Percentiles rank a stretch among this genome's conserved stretches.
phyloP scores from a whole-genome alignment of 2,888 invertebrate genomes.

The Caradrina kadenii region DNA sequence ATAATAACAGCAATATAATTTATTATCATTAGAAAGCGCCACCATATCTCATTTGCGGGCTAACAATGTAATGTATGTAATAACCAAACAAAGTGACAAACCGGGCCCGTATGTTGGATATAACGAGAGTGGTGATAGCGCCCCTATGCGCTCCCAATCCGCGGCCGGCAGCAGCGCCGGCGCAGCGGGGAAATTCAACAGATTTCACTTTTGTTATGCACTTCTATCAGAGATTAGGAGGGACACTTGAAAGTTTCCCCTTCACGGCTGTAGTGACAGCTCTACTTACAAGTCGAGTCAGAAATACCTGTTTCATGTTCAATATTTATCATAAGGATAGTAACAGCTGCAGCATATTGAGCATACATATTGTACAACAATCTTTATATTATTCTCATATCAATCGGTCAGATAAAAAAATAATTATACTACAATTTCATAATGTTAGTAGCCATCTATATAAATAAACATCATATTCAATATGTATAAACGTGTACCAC shows the following conservation, averaged over 20 bases:
- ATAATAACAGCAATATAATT: conserved; percentile 54
- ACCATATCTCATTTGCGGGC: conserved; percentile 62
- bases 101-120: conserved; percentile 77
- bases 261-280: conserved; percentile 36
- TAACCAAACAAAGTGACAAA: conserved; percentile 67
- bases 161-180: conserved; percentile 50
- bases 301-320: conserved; percentile 39
- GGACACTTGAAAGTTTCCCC: conserved; percentile 54
- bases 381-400: too few species aligned
- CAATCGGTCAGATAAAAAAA: not conserved
- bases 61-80: conserved; percentile 69
- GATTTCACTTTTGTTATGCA: conserved; percentile 85
- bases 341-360: not conserved
- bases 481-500: too few species aligned
- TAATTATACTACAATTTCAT: not conserved
- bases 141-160: conserved; percentile 78
- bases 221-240: conserved; percentile 59
- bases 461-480: not conserved
- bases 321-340: conserved; percentile 27
- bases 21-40: conserved; percentile 71
- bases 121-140: conserved; percentile 77
- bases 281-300: conserved; percentile 32
- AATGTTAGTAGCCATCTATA: not conserved
- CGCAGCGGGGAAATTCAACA: conserved; percentile 71
- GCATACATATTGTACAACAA: not conserved